Evolutionary conservation across 2,113 vertebrate species (phyloP), one percentile per base, ranked within the genome.

Genomic region (Chrysemys picta): DNA sequence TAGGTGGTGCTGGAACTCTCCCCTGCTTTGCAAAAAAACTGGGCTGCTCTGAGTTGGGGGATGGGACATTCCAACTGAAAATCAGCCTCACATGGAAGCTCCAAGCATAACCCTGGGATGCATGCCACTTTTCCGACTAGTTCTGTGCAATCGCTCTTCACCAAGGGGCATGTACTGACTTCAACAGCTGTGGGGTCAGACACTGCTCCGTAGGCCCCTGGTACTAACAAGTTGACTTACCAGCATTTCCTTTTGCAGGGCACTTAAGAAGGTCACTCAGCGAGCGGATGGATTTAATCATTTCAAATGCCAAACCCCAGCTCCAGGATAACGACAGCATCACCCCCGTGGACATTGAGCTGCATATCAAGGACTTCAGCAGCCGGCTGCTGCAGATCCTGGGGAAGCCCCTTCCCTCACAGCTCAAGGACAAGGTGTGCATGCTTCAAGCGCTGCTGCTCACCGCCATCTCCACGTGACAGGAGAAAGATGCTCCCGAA

Each of bases 341-440:
- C 88, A 98, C 97, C 3, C 95, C 86, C 19, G 11, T 95, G 3
- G 98, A 98, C 0, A 96, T 99, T 72, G 95, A 97, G 14, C 94
- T 98, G 83, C 98, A 98, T 6, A 95, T 98, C 0, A 93, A 98
- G 6, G 78, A 93, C 65, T 99, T 99, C 93, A 97, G 96, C 56
- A 94, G 86, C 42, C 98, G 98, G 88, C 98, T 98, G 50, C 65
- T 94, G 90, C 82, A 97, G 35, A 97, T 98, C 90, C 92, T 99
- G 5, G 99, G 98, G 47, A 88, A 98, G 59, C 97, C 98, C 7
- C 95, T 99, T 6, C 98, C 98, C 16, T 91, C 87, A 1, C 98
- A 99, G 57, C 97, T 99, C 52, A 97, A 95, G 19, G 98, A 99
- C 89, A 99, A 98, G 19, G 94, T 99, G 83, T 93, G 86, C 19